Base-by-base conservation (phyloP, 2,888 invertebrate genomes). In the Dynastes grantii region DNA sequence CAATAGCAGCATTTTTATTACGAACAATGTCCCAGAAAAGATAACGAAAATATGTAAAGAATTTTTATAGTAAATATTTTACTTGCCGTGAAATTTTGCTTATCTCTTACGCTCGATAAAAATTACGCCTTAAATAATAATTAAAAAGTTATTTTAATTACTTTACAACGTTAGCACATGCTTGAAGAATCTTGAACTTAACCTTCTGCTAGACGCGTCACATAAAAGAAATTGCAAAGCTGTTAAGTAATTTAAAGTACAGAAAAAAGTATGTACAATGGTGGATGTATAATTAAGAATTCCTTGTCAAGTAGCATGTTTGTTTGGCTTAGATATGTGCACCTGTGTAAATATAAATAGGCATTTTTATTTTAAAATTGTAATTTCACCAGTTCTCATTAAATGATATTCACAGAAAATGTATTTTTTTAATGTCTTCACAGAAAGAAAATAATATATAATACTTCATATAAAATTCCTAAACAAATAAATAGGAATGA, bases 81-180 rank as follows among this genome's bases (percentile, higher is more conserved):
- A 16, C 5, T 71, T 58, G 71, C 55, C 37, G 37, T 55, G 32
- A 58, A 55, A 4, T 32, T 16, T 37, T 45, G 6, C 64, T 70
- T 70, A 53, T 70, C 70, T 70, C 29, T 9, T 70, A 51, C 45
- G 45, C 65, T 53, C 4, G 8, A 29, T 53, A 32, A 70, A 29
- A 51, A 70, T 70, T 70, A 55, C 71, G 71, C 58, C 13, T 71
- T 71, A 55, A 55, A 55, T 71, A 32, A 37, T 55, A 71, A 71
- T 71, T 37, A 71, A 37, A 58, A 71, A 37, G 37, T 55, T 68
- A 68, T 68, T 68, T 68, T 68, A 68, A 68, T 53, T 71, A 71
- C 8, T 58, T 71, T 37, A 55, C 9, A 22, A 37, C 55, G 49
- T 53, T 32, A 37, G 13, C 55, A 71, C 40, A 71, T 55, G 55